A percentile compares a stretch with the other conserved stretches of the same genome.
phyloP scores from a whole-genome alignment of 2,113 vertebrate genomes.

The Saccopteryx bilineata region DNA sequence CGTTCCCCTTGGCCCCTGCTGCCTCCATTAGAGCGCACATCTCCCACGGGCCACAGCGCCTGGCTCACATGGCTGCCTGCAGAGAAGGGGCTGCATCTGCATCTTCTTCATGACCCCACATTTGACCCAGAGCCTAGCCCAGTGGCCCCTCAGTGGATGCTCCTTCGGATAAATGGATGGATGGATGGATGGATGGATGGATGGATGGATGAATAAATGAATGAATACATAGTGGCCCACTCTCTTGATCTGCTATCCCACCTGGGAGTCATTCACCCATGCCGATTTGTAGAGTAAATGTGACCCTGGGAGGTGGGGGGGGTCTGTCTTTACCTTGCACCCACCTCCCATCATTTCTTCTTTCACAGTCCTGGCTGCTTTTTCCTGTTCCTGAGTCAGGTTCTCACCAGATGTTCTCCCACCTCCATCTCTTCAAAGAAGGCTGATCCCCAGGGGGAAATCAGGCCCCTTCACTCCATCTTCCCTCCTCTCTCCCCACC shows the following conservation, averaged over 20 bases:
- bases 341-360: background rate
- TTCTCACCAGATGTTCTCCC: constrained; percentile 11
- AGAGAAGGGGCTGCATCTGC: no score
- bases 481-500: background rate
- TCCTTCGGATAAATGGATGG: background rate
- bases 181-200: background rate
- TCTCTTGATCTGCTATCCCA: background rate
- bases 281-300: background rate
- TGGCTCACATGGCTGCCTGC: background rate
- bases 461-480: rapidly evolving
- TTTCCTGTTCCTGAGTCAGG: background rate
- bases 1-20: background rate
- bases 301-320: background rate
- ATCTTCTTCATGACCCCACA: background rate
- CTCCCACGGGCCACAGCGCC: background rate
- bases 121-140: background rate
- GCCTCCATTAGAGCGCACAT: rapidly evolving
- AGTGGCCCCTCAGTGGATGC: background rate
- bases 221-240: rapidly evolving
- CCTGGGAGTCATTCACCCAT: background rate
- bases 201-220: background rate
- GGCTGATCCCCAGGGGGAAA: background rate
- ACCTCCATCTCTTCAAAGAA: background rate
- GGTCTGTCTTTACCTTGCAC: background rate
- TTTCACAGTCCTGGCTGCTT: background rate